Base-by-base conservation (phyloP, 2,888 invertebrate genomes). In the Amiota communis region DNA sequence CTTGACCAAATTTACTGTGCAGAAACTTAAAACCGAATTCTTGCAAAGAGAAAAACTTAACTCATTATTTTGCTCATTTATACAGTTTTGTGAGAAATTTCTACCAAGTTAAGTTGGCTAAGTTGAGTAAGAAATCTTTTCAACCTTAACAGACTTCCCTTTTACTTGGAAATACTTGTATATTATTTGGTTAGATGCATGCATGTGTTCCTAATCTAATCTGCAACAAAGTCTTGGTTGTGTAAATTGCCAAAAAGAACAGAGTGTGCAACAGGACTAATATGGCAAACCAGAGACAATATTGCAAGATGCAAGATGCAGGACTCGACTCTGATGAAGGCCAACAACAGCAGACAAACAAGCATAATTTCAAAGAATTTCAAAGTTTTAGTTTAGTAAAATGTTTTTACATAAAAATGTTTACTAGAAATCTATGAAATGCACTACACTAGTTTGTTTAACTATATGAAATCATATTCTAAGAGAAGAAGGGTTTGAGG, bases 151-250 rank as follows among this genome's bases (percentile, higher is more conserved):
- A 36, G 36, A 36, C 36, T 36, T 36, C 36, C 36, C 36, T 36
- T 36, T 2, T 36, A 36, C 6, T 36, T 36, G 36, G 36, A 6
- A 4, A 36, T 6, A 36, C 36, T 23, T 23, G 12, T n/a, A 53
- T 1, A 53, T 2, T n/a, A n/a, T 12, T n/a, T 53, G 53, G 6
- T 36, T 36, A 36, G 36, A 36, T 36, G 36, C 53, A 53, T n/a
- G 53, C 53, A 53, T 53, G 53, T n/a, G n/a, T 53, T 12, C 53
- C 12, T 53, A 53, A 53, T n/a, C 53, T 53, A 53, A 53, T n/a
- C 53, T 53, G 53, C 53, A 53, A 53, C 53, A 53, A 53, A 53
- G 53, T 53, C 8, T 8, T 53, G 53, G n/a, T n/a, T 2, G 53
- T n/a, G 13, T 53, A n/a, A 12, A 12, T n/a, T n/a, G 53, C 4